Evolutionary conservation across 2,888 invertebrate genomes (phyloP).

Genomic region (Habrosyne pyritoides): DNA sequence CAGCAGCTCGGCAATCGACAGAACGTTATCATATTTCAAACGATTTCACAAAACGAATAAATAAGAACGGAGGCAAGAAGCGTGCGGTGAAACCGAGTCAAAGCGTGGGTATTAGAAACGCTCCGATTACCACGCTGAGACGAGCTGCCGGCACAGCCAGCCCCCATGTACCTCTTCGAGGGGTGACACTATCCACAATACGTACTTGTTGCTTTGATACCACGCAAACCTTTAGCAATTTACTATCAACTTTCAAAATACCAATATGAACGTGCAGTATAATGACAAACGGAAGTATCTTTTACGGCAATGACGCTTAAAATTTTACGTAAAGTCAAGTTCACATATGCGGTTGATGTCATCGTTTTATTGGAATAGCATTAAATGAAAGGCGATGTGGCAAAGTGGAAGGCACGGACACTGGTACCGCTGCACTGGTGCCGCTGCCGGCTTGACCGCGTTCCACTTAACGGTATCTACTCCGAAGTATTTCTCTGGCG

Average conservation of each 20-base stretch:
- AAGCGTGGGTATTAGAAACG: conserved; percentile 83
- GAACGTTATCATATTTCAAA: conserved; percentile 83
- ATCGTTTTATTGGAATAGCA: conserved; percentile 23
- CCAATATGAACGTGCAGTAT: background rate
- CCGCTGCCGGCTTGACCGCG: conserved; percentile 76
- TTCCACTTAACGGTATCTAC: conserved; percentile 80
- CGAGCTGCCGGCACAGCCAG: conserved; percentile 43
- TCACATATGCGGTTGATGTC: background rate
- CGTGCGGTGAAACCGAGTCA: conserved; percentile 82
- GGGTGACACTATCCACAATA: conserved; percentile 4
- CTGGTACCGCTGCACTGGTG: conserved; percentile 51
- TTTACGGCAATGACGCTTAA: conserved; percentile 2
- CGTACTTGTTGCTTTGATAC: background rate
- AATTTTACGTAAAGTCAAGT: background rate
- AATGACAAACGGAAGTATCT: too few species aligned
- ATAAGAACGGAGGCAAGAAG: conserved; percentile 81
- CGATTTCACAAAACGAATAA: conserved; percentile 82
- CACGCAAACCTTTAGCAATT: background rate
- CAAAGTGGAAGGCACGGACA: conserved; percentile 53
- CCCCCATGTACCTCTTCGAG: conserved; percentile 18
- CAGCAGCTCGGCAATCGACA: conserved; percentile 64
- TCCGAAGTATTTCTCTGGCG: conserved; percentile 79
- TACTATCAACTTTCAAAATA: background rate
- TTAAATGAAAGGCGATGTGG: conserved; percentile 51
- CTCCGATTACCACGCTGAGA: conserved; percentile 79